phyloP scores from a whole-genome alignment of 2,113 vertebrate genomes.

The Carlito syrichta region DNA sequence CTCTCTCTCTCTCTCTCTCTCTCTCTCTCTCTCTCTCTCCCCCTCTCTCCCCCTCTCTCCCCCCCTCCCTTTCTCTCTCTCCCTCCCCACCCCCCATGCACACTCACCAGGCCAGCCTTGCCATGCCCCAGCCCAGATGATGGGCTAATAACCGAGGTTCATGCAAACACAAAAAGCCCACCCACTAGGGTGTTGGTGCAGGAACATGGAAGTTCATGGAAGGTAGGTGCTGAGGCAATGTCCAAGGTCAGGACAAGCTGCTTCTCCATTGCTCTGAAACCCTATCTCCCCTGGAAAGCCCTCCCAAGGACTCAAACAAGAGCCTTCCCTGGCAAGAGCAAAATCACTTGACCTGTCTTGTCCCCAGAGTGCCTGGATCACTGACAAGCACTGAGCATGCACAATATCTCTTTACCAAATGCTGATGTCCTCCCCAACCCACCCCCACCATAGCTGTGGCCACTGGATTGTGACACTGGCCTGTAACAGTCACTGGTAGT shows the following conservation, averaged over 20 bases:
- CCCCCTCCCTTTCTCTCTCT: too few relatives aligned
- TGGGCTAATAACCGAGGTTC: background rate
- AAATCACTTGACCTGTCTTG: background rate
- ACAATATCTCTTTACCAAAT: rapidly evolving
- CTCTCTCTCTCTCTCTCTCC: too few relatives aligned
- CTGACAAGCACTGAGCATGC: background rate
- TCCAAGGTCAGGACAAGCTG: background rate
- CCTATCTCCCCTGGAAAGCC: background rate
- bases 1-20: too few relatives aligned
- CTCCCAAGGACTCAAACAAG: background rate
- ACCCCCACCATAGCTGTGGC: background rate
- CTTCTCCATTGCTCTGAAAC: background rate
- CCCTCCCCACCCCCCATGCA: too few relatives aligned
- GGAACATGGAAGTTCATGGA: background rate
- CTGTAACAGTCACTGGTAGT: rapidly evolving
- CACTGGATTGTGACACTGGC: background rate
- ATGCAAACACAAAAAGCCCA: rapidly evolving
- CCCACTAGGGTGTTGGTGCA: background rate
- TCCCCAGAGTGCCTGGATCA: rapidly evolving
- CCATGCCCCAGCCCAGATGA: background rate
- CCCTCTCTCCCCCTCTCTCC: too few relatives aligned
- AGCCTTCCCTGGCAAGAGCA: background rate
- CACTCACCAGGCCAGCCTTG: background rate
- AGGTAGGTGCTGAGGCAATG: background rate
- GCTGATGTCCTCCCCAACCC: background rate